A percentile compares a stretch with the other conserved stretches of the same genome.
phyloP scores from a whole-genome alignment of 2,113 vertebrate genomes.

The Dendropsophus ebraccatus region DNA sequence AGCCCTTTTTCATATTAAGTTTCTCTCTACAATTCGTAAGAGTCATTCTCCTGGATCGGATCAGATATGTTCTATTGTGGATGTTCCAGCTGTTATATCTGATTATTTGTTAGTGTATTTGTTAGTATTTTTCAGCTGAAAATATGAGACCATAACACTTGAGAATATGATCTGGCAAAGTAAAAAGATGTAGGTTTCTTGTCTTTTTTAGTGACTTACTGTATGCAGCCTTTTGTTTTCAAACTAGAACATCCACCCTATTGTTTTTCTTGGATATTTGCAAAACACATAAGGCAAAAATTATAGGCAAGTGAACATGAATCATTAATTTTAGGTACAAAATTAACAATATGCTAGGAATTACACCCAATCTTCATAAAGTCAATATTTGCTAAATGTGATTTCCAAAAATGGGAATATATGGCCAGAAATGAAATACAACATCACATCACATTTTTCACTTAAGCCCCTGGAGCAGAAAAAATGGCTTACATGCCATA shows the following conservation, averaged over 20 bases:
- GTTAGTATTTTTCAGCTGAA: background rate
- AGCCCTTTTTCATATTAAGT: background rate
- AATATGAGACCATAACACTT: too few species aligned
- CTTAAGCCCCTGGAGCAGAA: background rate
- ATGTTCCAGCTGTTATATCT: background rate
- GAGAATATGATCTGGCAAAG: background rate
- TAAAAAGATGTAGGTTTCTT: background rate
- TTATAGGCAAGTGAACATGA: background rate
- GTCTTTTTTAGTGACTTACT: background rate
- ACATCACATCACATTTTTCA: background rate
- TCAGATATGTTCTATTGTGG: background rate
- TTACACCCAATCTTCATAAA: background rate
- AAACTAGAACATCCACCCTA: background rate
- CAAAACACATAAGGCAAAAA: background rate
- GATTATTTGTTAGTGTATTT: background rate
- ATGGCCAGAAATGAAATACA: background rate
- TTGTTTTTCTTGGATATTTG: background rate
- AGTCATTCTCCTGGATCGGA: background rate
- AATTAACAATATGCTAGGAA: background rate
- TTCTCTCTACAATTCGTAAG: background rate
- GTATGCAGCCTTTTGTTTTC: background rate
- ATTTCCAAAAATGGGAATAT: too few species aligned
- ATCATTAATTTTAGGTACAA: background rate
- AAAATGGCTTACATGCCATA: background rate
- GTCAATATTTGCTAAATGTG: background rate